These are phyloP conservation scores for Lordiphosa fenestrarum DNA, from an alignment of 2,888 invertebrate genomes.

Conservation along the genomic window DNA sequence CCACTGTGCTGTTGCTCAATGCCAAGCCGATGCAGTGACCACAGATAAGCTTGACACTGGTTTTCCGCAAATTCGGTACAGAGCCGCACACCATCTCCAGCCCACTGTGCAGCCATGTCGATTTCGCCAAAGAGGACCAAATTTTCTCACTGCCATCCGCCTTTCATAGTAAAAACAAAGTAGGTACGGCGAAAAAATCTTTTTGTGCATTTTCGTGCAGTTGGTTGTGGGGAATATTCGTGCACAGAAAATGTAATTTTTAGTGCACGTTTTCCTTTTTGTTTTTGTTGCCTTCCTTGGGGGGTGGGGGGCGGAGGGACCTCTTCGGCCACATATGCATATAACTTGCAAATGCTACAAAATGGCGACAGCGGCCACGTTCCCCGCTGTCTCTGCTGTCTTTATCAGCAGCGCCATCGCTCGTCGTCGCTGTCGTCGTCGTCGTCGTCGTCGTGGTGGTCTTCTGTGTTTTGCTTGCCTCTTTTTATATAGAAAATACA, in stretches of 20 bases:
- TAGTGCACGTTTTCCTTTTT: conserved; percentile 45
- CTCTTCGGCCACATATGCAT: conserved; percentile 51
- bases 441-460: conserved; percentile 19
- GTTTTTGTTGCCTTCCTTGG: conserved; percentile 2
- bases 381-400: conserved; percentile 59
- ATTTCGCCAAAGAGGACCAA: conserved; percentile 28
- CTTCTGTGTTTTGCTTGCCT: conserved; percentile 46
- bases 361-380: conserved; percentile 67
- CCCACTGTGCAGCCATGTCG: conserved; percentile 28
- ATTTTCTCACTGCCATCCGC: conserved; percentile 28
- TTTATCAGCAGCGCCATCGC: conserved; percentile 66
- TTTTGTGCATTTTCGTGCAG: conserved; percentile 65
- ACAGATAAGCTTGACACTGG: too few species aligned
- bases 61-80: too few species aligned
- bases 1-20: too few species aligned
- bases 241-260: conserved; percentile 72
- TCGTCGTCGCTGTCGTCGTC: conserved; percentile 29
- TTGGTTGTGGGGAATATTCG: conserved; percentile 66
- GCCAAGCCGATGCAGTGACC: too few species aligned
- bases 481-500: conserved; percentile 62
- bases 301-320: not conserved
- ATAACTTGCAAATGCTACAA: conserved; percentile 70
- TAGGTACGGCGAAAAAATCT: conserved; percentile 38
- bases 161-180: conserved; percentile 43
- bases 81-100: too few species aligned